phyloP scores from a whole-genome alignment of 2,888 invertebrate genomes.

The Cactoblastis cactorum region DNA sequence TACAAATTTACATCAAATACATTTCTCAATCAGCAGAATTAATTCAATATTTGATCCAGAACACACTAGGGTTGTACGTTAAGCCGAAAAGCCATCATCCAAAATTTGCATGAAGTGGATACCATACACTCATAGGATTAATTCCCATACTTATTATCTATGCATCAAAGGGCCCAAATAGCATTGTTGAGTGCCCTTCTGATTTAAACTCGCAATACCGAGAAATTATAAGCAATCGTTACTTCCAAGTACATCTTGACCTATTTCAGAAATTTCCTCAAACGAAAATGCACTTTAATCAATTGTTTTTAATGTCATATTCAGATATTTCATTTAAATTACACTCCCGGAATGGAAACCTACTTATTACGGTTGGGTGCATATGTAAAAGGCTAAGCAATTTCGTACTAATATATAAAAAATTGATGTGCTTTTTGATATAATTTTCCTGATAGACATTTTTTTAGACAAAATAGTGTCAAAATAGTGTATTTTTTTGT shows the following conservation, averaged over 20 bases:
- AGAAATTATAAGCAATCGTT: constrained; percentile 66
- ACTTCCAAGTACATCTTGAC: constrained; percentile 67
- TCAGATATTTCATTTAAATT: not conserved
- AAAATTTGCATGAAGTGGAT: constrained; percentile 66
- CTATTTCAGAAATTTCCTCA: constrained; percentile 54
- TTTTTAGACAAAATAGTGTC: no score
- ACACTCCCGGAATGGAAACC: not conserved
- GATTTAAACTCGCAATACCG: constrained; percentile 63
- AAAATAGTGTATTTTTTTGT: no score
- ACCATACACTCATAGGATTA: constrained; percentile 70
- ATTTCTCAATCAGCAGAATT: constrained; percentile 9
- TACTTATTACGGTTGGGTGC: not conserved
- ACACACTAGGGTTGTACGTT: constrained; percentile 47
- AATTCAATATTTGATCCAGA: constrained; percentile 31
- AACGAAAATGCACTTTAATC: constrained; percentile 16
- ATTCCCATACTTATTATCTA: constrained; percentile 61
- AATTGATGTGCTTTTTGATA: not conserved
- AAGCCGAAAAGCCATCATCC: constrained; percentile 52
- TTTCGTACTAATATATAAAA: not conserved
- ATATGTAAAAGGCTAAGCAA: not conserved
- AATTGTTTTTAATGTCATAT: not conserved
- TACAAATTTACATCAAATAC: not conserved
- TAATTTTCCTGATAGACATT: not conserved
- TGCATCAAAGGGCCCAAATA: constrained; percentile 69
- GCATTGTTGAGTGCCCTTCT: constrained; percentile 52